Base-by-base conservation (phyloP, 2,888 invertebrate genomes). In the Scaptomyza tumidula region DNA sequence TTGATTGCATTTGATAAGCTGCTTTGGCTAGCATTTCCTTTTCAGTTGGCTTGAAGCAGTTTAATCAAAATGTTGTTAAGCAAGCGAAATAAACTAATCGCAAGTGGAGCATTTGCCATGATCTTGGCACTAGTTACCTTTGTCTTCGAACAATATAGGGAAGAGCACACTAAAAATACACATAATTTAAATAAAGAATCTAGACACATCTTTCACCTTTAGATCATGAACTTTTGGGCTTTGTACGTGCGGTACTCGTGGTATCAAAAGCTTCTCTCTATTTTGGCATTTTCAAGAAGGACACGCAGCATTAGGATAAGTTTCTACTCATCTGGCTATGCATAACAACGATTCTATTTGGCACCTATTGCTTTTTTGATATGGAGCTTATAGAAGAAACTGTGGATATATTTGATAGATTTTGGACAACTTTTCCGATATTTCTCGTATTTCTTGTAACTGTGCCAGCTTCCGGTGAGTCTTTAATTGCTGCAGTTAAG, bases 301-400 rank as follows among this genome's bases (percentile, higher is more conserved):
- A 56, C 2, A 0, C n/a, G 2, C 11, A 35, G 16, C 27, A 49
- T 11, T 54, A 58, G 43, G 58, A 65, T 14, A 45, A 19, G 14
- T 52, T 63, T 27, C 4, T 62, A 14, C 6, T 63, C 1, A n/a
- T 63, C 31, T 63, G 62, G 62, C 27, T 63, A n/a, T 9, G n/a
- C 11, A 2, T 24, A 2, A 2, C 63, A 4, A 13, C 14, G 0
- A 2, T 16, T 3, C 24, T 50, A 0, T 50, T 63, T 1, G n/a
- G 37, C 3, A 13, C 10, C 4, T 13, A 31, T 1, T n/a, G 45
- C 16, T 39, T 3, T 37, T 16, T 19, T 19, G 19, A 19, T 19
- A 1, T 19, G 19, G 1, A 1, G 19, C 1, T 19, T 19, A 19
- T 19, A 19, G 2, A 19, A 19, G 19, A 1, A 19, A n/a, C n/a